Percentiles rank a stretch among this genome's conserved stretches.
These are phyloP conservation scores for Ophion slaviceki DNA, from an alignment of 2,888 invertebrate genomes.

Conservation along the genomic window DNA sequence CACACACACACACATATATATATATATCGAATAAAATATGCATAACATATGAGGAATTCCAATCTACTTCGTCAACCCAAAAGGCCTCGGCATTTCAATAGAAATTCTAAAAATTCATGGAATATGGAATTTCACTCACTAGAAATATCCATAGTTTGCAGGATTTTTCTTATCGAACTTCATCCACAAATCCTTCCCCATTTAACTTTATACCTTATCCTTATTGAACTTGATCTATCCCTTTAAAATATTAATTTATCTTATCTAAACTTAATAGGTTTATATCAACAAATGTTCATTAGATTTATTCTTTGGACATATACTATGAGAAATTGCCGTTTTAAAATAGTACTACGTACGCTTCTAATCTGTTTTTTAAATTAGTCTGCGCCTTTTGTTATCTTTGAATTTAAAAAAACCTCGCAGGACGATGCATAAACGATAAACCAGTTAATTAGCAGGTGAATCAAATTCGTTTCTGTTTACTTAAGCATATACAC, in stretches of 20 bases:
- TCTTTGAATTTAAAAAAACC: too few species aligned
- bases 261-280: not conserved
- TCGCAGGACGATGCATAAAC: too few species aligned
- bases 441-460: too few species aligned
- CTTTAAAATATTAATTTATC: not conserved
- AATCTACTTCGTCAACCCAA: slow-evolving; percentile 1
- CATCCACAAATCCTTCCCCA: too few species aligned
- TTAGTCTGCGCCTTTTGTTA: too few species aligned
- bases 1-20: not conserved
- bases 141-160: not conserved
- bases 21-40: not conserved
- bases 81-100: not conserved
- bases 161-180: not conserved
- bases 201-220: not conserved
- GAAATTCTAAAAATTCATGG: not conserved
- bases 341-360: too few species aligned
- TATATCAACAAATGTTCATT: too few species aligned
- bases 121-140: not conserved
- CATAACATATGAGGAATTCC: slow-evolving; percentile 13
- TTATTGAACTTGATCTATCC: not conserved
- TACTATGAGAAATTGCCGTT: too few species aligned
- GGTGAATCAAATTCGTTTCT: too few species aligned
- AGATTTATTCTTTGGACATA: too few species aligned
- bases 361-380: too few species aligned
- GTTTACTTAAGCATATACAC: not conserved